Evolutionary conservation across 2,113 vertebrate genomes (phyloP).

Genomic region (Ptychochromis oligacanthus): DNA sequence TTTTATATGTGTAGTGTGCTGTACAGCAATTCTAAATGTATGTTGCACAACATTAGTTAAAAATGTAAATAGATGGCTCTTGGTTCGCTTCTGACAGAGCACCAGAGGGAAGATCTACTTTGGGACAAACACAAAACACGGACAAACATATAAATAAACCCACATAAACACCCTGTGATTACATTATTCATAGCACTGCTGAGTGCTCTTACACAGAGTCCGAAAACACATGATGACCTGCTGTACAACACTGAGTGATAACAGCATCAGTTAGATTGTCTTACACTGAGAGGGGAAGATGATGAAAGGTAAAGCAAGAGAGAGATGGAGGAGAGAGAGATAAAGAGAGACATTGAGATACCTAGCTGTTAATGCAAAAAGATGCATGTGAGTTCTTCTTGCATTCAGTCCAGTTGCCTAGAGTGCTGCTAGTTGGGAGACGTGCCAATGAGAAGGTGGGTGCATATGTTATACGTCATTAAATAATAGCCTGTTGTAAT

Average conservation of each 20-base stretch:
- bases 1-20: neutral
- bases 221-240: conserved; percentile 45
- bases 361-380: neutral
- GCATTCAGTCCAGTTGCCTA: neutral
- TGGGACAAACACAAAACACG: conserved; percentile 9
- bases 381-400: neutral
- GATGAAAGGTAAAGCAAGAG: neutral
- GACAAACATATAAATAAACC: conserved; percentile 34
- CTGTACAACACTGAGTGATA: conserved; percentile 61
- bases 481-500: conserved; percentile 1
- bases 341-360: neutral
- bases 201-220: conserved; percentile 46
- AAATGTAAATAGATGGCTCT: conserved; percentile 41
- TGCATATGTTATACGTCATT: neutral
- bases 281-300: conserved; percentile 31
- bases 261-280: conserved; percentile 49
- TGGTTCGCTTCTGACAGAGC: conserved; percentile 13
- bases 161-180: conserved; percentile 41
- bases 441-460: neutral
- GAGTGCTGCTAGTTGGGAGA: neutral
- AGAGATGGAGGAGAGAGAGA: neutral
- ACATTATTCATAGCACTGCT: conserved; percentile 69
- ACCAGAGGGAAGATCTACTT: conserved; percentile 25
- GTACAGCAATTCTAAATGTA: neutral
- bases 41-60: conserved; percentile 15